Conservation (phyloP, 1,140 invertebrate genomes). For the Ptiloglossa arizonensis region DNA sequence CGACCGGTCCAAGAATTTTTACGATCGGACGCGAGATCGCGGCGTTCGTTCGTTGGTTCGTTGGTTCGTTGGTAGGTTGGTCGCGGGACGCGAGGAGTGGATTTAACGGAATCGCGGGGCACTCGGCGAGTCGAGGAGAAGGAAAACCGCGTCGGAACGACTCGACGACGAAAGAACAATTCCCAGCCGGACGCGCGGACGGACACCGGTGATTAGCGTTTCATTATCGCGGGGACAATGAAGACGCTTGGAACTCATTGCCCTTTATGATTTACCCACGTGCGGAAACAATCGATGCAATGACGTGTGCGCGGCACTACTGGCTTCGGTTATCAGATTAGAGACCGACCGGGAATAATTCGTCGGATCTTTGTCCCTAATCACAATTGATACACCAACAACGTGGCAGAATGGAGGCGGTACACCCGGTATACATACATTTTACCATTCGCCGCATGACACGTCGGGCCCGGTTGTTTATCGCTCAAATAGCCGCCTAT, state of each 20-base stretch:
- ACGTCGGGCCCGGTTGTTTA: constrained; percentile 66
- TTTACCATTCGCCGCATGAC: constrained; percentile 69
- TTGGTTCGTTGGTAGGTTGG: background rate
- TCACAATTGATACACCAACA: constrained; percentile 70
- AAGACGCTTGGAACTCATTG: constrained; percentile 61
- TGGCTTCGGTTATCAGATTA: constrained; percentile 66
- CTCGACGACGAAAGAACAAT: background rate
- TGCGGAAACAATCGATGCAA: constrained; percentile 68
- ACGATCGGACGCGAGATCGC: too few relatives aligned
- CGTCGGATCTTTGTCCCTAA: constrained; percentile 71
- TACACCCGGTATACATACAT: constrained; percentile 68
- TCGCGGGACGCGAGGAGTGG: too few relatives aligned
- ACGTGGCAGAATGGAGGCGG: constrained; percentile 64
- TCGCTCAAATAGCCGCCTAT: constrained; percentile 69
- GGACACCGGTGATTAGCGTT: constrained; percentile 58
- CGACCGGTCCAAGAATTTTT: constrained; percentile 44
- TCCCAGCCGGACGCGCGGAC: background rate
- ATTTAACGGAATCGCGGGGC: too few relatives aligned
- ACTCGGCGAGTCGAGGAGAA: background rate
- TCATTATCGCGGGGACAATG: constrained; percentile 60
- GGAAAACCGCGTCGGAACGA: background rate
- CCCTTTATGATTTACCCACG: constrained; percentile 66
- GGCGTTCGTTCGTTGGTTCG: too few relatives aligned
- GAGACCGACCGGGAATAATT: constrained; percentile 69
- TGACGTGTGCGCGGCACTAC: constrained; percentile 59